phyloP scores from a whole-genome alignment of 53 echinoderm and acorn worm species.

The Crossaster papposus region DNA sequence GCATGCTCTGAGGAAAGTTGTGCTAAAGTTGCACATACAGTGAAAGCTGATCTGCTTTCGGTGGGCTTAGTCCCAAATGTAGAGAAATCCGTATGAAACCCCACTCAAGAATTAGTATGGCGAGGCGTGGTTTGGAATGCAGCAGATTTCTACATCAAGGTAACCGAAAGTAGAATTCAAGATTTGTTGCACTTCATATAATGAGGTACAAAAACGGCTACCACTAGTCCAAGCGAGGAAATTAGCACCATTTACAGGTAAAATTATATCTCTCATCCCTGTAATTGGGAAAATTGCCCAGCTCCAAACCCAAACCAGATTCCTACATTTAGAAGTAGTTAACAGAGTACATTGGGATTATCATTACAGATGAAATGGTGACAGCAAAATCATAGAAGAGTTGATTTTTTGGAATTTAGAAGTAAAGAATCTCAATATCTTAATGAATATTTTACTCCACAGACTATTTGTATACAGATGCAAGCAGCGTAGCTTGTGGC shows the following conservation, averaged over 20 bases:
- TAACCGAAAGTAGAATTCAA: conserved; percentile 7
- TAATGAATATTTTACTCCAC: conserved; percentile 24
- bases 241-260: neutral
- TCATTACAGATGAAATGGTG: too few species aligned
- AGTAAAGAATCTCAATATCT: neutral
- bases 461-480: conserved; percentile 36
- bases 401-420: conserved; percentile 27
- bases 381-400: conserved; percentile 1
- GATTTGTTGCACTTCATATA: too few species aligned
- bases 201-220: neutral
- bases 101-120: conserved; percentile 18
- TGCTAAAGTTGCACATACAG: neutral
- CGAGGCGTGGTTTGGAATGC: conserved; percentile 12
- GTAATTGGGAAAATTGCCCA: neutral
- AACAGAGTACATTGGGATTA: conserved; percentile 5
- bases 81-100: conserved; percentile 10
- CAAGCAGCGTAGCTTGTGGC: conserved; percentile 32
- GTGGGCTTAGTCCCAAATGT: conserved; percentile 43
- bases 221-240: conserved; percentile 1
- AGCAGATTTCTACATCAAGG: neutral
- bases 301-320: conserved; percentile 2
- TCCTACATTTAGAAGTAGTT: neutral
- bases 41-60: conserved; percentile 20
- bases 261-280: neutral
- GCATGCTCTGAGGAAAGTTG: neutral